Base-by-base conservation (phyloP, 1,140 invertebrate species). In the Bombyx mandarina region DNA sequence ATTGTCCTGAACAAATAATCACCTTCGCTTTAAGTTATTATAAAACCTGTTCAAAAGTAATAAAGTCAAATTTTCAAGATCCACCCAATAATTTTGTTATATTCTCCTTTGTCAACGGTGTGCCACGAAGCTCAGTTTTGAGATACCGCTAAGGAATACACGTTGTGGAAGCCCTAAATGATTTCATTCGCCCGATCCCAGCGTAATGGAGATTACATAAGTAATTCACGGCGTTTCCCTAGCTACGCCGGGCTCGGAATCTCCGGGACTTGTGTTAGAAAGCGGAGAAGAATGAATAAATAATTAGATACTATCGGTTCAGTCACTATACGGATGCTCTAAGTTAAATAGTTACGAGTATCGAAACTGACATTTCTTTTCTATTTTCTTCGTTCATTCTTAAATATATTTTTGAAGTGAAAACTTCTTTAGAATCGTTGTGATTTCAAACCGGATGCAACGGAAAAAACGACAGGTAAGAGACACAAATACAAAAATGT, bases 171-270 rank as follows among this genome's bases (percentile, higher is more conserved):
- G 12, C 12, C 12, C 12, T 18, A 18, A 18, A 18, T 18, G 12
- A 18, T 18, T 18, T 18, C 12, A 18, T 18, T 18, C 12, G 12
- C 54, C 59, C 52, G 59, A 56, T 60, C 48, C 50, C 54, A 7
- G 43, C 48, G 62, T 62, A 62, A 66, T 57, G 47, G 54, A 49
- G 54, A 48, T 70, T 70, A 71, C 61, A 59, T 65, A 67, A 71
- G 59, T 59, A 63, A 65, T 65, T 65, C 53, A 63, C 50, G 60
- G 56, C 65, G 58, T 63, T 70, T 70, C 62, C 63, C 55, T 52
- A 50, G 57, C 53, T 58, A 55, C 56, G 59, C 62, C 58, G 61
- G 57, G 64, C 63, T 45, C 9, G 18, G 43, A 45, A 45, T 54
- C 53, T 55, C 54, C 45, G 55, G 55, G 54, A 45, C 18, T 45